Percentiles rank a stretch among this genome's conserved stretches.
Evolutionary conservation across 2,888 invertebrate genomes (phyloP).

Genomic region (Ormyrus nitidulus): DNA sequence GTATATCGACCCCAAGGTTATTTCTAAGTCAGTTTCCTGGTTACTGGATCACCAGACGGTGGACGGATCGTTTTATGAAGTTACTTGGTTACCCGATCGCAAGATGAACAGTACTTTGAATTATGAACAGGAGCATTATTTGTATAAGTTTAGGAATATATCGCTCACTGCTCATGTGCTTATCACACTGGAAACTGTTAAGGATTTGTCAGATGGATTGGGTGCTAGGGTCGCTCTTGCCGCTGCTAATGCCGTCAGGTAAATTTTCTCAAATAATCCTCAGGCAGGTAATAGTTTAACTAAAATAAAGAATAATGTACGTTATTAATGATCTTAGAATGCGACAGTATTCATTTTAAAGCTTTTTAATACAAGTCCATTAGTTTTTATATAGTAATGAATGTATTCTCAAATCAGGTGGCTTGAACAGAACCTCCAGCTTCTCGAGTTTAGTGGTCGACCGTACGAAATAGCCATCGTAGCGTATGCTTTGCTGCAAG

Average conservation of each 20-base stretch:
- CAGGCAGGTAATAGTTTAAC: too few species aligned
- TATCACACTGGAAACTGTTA: constrained; percentile 89
- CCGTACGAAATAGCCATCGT: constrained; percentile 93
- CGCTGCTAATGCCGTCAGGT: constrained; percentile 82
- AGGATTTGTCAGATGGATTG: constrained; percentile 85
- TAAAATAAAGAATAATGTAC: too few species aligned
- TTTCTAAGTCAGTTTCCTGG: constrained; percentile 91
- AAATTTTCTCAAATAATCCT: neutral
- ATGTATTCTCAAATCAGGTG: constrained; percentile 75
- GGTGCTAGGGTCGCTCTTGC: constrained; percentile 87
- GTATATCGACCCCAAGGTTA: constrained; percentile 92
- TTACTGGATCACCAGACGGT: constrained; percentile 88
- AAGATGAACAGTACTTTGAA: constrained; percentile 87
- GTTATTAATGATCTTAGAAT: too few species aligned
- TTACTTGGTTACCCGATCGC: constrained; percentile 90
- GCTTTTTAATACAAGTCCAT: too few species aligned
- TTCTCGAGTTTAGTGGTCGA: constrained; percentile 83
- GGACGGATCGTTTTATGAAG: constrained; percentile 93
- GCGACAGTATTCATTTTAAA: too few species aligned
- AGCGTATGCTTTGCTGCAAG: constrained; percentile 89
- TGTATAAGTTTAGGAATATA: constrained; percentile 84
- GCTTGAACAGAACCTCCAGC: constrained; percentile 88
- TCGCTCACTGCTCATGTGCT: constrained; percentile 95
- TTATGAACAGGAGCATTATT: constrained; percentile 75
- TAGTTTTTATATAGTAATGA: too few species aligned